These are phyloP conservation scores for Euproctis similis DNA, from an alignment of 2,888 invertebrate species.

Conservation along the genomic window DNA sequence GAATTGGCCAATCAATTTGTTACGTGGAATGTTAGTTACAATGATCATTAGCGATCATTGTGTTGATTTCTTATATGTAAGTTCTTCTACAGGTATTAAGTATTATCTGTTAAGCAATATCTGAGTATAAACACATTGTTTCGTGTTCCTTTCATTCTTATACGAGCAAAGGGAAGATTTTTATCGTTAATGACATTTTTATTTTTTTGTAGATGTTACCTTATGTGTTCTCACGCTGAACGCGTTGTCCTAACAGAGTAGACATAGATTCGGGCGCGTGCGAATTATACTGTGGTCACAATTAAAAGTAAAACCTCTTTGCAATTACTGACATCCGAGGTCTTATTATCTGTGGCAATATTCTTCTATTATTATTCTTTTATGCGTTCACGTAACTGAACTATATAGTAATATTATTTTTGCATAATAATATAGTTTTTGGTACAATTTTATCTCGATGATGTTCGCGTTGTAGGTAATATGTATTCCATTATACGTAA, in stretches of 20 bases:
- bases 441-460: conserved; percentile 29
- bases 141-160: conserved; percentile 37
- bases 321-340: conserved; percentile 57
- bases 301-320: conserved; percentile 39
- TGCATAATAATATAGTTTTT: no score
- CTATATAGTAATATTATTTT: conserved; percentile 36
- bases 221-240: conserved; percentile 46
- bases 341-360: conserved; percentile 53
- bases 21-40: conserved; percentile 18
- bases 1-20: no score
- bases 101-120: conserved; percentile 36
- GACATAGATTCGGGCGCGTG: conserved; percentile 33
- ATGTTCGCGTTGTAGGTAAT: no score
- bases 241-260: conserved; percentile 29
- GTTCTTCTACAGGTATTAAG: conserved; percentile 19
- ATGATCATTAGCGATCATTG: conserved; percentile 22
- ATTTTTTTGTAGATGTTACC: conserved; percentile 38
- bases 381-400: conserved; percentile 51
- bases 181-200: conserved; percentile 44
- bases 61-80: no score
- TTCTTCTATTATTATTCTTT: conserved; percentile 57
- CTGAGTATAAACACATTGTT: conserved; percentile 48
- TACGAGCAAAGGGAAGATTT: conserved; percentile 43
- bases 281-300: conserved; percentile 46
- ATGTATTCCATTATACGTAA: conserved; percentile 38